These are phyloP conservation scores for Leptatherina wallacei DNA, from an alignment of 2,797 vertebrate genomes.

Conservation along the genomic window DNA sequence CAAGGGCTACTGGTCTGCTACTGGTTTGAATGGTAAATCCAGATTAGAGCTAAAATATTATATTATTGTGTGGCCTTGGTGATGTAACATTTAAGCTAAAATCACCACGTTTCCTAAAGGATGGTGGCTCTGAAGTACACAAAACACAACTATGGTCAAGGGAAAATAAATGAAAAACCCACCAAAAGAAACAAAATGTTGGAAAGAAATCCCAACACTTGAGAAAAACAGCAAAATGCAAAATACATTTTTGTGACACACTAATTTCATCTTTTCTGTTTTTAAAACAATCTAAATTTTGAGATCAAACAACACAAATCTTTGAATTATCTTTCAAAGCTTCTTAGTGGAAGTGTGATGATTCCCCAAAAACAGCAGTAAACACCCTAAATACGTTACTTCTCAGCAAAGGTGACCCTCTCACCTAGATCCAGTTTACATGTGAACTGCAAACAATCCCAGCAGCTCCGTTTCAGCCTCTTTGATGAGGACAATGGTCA, in stretches of 20 bases:
- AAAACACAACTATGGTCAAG: neutral
- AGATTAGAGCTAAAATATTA: too few species aligned
- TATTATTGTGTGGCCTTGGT: neutral
- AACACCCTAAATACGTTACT: neutral
- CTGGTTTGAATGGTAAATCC: too few species aligned
- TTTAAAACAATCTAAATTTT: too few species aligned
- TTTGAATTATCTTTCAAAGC: neutral
- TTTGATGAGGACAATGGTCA: constrained; percentile 75
- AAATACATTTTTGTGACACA: neutral
- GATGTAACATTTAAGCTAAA: neutral
- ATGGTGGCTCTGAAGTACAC: neutral
- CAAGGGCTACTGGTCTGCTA: too few species aligned
- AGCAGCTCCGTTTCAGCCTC: constrained; percentile 37
- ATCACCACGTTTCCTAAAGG: neutral
- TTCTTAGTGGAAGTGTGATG: neutral
- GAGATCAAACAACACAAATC: neutral
- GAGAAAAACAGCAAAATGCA: neutral
- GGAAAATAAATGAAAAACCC: too few species aligned
- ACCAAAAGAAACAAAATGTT: neutral
- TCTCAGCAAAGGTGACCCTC: constrained; percentile 37
- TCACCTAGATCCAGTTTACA: constrained; percentile 58
- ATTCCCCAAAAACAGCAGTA: neutral
- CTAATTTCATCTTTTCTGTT: too few species aligned
- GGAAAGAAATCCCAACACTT: neutral
- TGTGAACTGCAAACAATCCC: constrained; percentile 76